These are phyloP conservation scores for Apodemia zela DNA, from an alignment of 2,888 invertebrate genomes.

Conservation along the genomic window DNA sequence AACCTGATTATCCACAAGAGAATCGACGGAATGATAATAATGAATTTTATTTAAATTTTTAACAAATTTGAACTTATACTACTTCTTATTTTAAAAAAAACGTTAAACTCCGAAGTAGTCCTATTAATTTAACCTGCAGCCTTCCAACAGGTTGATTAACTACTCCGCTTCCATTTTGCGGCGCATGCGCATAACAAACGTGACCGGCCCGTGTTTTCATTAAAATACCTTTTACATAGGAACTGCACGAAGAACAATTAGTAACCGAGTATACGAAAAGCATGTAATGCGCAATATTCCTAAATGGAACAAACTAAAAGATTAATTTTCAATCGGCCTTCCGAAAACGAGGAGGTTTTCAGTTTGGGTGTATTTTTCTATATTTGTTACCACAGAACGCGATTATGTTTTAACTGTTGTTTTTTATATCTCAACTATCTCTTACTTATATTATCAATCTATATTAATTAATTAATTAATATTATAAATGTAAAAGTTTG, in stretches of 20 bases:
- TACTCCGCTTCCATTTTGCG: slow-evolving; percentile 48
- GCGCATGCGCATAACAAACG: slow-evolving; percentile 55
- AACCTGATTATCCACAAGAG: too few relatives aligned
- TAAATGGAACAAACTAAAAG: background rate
- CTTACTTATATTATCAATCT: too few relatives aligned
- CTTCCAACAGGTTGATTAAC: slow-evolving; percentile 36
- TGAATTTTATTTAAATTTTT: too few relatives aligned
- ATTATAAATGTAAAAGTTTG: too few relatives aligned
- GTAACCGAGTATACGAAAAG: background rate
- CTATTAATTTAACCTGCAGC: background rate
- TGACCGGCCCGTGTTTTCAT: slow-evolving; percentile 65
- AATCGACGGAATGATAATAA: too few relatives aligned
- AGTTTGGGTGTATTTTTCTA: too few relatives aligned
- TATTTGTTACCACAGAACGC: too few relatives aligned
- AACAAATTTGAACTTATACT: too few relatives aligned
- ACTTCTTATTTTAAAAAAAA: background rate
- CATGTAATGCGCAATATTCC: background rate
- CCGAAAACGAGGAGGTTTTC: too few relatives aligned
- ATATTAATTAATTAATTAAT: too few relatives aligned
- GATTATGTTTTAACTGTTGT: too few relatives aligned
- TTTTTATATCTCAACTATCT: too few relatives aligned
- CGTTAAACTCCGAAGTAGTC: background rate
- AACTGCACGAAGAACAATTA: slow-evolving; percentile 10
- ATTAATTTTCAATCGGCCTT: background rate
- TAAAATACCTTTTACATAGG: slow-evolving; percentile 57